Conservation (phyloP, 2,888 invertebrate genomes). For the Drosophila glabriapex region DNA sequence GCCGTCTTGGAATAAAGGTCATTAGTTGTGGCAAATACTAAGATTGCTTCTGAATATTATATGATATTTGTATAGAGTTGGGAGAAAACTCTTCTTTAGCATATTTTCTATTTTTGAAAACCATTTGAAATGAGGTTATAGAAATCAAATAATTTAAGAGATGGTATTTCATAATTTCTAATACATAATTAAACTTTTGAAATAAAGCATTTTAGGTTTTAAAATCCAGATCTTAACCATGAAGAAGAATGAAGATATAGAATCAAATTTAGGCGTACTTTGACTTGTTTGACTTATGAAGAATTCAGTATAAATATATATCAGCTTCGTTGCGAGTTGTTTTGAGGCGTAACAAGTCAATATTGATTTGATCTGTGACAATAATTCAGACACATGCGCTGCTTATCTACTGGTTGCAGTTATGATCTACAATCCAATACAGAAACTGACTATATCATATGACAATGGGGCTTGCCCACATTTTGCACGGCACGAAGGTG, state of each 20-base stretch:
- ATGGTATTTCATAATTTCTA: not conserved
- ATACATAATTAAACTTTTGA: not conserved
- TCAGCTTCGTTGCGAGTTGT: not conserved
- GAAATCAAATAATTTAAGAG: not conserved
- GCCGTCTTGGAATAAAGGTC: not conserved
- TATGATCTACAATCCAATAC: conserved; percentile 41
- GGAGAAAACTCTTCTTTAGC: not conserved
- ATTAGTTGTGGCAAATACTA: not conserved
- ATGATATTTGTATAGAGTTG: not conserved
- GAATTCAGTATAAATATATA: not conserved
- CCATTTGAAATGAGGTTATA: not conserved
- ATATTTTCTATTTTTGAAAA: not conserved
- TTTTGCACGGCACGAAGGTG: conserved; percentile 39
- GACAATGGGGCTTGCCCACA: conserved; percentile 33
- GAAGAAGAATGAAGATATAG: not conserved
- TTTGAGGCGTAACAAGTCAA: not conserved
- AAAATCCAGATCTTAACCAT: not conserved
- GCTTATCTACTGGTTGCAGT: conserved; percentile 23
- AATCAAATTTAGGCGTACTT: too few relatives aligned
- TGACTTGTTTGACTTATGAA: too few relatives aligned
- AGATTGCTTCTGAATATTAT: not conserved
- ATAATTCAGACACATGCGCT: conserved; percentile 18
- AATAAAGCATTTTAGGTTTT: not conserved
- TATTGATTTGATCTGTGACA: conserved; percentile 9
- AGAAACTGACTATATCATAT: conserved; percentile 42